Evolutionary conservation across 2,888 invertebrate genomes (phyloP).

Genomic region (Harpagoxenus sublaevis): DNA sequence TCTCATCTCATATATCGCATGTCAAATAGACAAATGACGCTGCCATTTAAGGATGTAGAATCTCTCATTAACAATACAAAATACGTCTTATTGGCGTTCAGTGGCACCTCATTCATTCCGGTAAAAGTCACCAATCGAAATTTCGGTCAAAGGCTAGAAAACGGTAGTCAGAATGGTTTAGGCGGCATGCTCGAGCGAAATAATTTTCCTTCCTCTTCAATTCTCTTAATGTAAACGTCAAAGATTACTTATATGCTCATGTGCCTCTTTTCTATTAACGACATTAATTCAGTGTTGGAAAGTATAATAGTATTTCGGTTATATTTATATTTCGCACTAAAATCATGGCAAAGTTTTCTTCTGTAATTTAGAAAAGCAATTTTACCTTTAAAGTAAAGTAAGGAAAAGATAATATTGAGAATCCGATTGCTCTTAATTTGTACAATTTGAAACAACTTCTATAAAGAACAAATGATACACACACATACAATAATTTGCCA

Average conservation of each 20-base stretch:
- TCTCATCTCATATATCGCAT: constrained; percentile 71
- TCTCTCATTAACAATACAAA: constrained; percentile 63
- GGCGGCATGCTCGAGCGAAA: constrained; percentile 24
- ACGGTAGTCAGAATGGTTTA: constrained; percentile 51
- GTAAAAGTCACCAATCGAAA: not conserved
- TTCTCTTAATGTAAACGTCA: not conserved
- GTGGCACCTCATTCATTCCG: constrained; percentile 59
- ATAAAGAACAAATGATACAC: not conserved
- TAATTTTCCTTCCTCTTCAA: constrained; percentile 11
- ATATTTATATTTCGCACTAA: not conserved
- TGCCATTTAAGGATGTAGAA: constrained; percentile 66
- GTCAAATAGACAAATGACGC: constrained; percentile 56
- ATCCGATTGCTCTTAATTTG: not conserved
- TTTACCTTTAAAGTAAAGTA: not conserved
- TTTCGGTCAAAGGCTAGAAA: constrained; percentile 36
- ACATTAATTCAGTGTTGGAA: no score
- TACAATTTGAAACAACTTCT: not conserved
- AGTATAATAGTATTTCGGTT: not conserved
- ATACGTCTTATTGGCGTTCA: constrained; percentile 56
- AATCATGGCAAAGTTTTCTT: not conserved
- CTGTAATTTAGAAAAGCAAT: not conserved
- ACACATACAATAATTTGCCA: not conserved
- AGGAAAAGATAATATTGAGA: not conserved
- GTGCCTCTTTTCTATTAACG: not conserved
- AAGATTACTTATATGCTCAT: not conserved